These are phyloP conservation scores for Platycnemis pennipes DNA, from an alignment of 2,888 invertebrate genomes.

Conservation along the genomic window DNA sequence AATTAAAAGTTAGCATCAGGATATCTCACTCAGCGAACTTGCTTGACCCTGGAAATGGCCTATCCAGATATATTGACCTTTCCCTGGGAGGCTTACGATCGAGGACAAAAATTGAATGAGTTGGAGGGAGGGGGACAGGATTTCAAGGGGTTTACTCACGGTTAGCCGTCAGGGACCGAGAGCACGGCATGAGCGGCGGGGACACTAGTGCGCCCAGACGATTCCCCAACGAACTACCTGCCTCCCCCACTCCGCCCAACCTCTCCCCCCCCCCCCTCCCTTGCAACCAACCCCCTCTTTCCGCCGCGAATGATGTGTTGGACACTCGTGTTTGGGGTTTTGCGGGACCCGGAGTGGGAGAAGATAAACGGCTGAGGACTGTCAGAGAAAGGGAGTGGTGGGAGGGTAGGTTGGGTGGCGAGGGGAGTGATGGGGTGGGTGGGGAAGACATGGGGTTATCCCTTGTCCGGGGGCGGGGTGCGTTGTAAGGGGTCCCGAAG, in stretches of 20 bases:
- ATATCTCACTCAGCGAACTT: no score
- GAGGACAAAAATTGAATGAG: no score
- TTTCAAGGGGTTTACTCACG: no score
- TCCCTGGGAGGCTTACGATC: no score
- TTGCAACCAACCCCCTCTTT: no score
- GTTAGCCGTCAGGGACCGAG: not conserved
- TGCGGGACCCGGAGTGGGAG: not conserved
- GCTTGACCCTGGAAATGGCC: no score
- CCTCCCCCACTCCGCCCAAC: not conserved
- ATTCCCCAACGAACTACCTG: constrained; percentile 9
- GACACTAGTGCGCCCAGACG: not conserved
- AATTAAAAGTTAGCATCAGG: no score
- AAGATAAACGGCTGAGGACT: constrained; percentile 53
- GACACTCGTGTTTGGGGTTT: constrained; percentile 67
- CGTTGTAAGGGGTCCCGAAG: not conserved
- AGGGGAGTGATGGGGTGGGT: not conserved
- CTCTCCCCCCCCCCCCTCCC: not conserved
- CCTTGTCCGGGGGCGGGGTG: constrained; percentile 18
- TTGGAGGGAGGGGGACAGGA: not conserved
- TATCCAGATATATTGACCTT: no score
- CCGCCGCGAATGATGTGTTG: constrained; percentile 59
- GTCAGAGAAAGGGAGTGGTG: not conserved
- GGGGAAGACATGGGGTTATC: not conserved
- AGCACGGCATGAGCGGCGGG: no score
- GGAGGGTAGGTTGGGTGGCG: no score